These are phyloP conservation scores for Alentia gelatinosa DNA, from an alignment of 2,888 invertebrate species.

Conservation along the genomic window DNA sequence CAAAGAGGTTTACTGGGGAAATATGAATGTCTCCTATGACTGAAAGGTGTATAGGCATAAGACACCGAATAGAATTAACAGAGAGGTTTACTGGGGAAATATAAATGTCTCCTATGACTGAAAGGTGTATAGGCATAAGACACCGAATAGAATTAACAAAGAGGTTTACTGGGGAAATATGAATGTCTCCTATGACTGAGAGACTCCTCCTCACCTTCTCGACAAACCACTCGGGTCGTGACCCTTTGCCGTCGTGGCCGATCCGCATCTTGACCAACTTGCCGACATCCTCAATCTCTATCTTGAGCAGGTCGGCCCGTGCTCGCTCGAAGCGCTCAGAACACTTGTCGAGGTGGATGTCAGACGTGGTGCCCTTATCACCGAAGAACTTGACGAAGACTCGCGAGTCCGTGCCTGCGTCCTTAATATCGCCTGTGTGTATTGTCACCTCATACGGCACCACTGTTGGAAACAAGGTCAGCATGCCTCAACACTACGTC, in stretches of 20 bases:
- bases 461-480: slow-evolving; percentile 76
- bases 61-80: no score
- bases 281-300: slow-evolving; percentile 79
- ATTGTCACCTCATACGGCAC: slow-evolving; percentile 79
- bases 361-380: slow-evolving; percentile 73
- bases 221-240: slow-evolving; percentile 76
- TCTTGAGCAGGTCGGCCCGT: slow-evolving; percentile 75
- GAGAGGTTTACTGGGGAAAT: no score
- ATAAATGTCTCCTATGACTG: no score
- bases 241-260: slow-evolving; percentile 74
- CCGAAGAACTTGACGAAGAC: slow-evolving; percentile 78
- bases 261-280: slow-evolving; percentile 78
- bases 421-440: slow-evolving; percentile 76
- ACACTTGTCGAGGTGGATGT: slow-evolving; percentile 75
- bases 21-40: no score
- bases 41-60: no score
- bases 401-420: slow-evolving; percentile 78
- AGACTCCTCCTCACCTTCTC: slow-evolving; percentile 79
- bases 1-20: no score
- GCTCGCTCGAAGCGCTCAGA: slow-evolving; percentile 79
- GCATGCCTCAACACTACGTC: neutral
- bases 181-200: no score
- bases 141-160: no score
- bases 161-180: no score
- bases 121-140: no score